These are phyloP conservation scores for Mallotus villosus DNA, from an alignment of 2,797 vertebrate species.

Conservation along the genomic window DNA sequence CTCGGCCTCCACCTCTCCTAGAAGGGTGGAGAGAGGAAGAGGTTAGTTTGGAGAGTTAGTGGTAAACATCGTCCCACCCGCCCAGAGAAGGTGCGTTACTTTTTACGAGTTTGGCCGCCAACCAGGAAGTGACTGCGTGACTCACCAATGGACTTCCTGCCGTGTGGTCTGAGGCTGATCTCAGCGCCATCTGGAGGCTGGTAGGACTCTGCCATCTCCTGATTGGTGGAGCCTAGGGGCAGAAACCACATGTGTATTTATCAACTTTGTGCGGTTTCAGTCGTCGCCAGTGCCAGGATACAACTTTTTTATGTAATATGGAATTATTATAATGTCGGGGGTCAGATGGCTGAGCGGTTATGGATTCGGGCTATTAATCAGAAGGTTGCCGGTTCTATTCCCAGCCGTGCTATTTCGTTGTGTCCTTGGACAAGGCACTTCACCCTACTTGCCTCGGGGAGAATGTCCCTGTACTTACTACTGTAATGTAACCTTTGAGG, in stretches of 20 bases:
- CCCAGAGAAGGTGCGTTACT: neutral
- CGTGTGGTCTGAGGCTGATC: slow-evolving; percentile 66
- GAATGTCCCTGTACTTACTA: too few relatives aligned
- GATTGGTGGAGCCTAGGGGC: slow-evolving; percentile 73
- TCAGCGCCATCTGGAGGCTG: slow-evolving; percentile 67
- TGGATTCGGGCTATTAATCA: too few relatives aligned
- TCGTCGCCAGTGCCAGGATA: neutral
- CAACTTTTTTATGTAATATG: neutral
- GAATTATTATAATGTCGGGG: too few relatives aligned
- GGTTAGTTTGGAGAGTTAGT: too few relatives aligned
- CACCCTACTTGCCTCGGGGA: too few relatives aligned
- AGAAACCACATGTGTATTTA: neutral
- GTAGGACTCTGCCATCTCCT: slow-evolving; percentile 65
- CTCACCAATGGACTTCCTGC: slow-evolving; percentile 76
- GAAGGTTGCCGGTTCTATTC: too few relatives aligned
- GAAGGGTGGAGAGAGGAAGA: slow-evolving; percentile 9
- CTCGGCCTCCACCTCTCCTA: slow-evolving; percentile 93
- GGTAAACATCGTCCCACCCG: too few relatives aligned
- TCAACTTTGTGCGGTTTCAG: too few relatives aligned
- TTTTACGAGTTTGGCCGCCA: neutral
- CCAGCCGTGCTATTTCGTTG: too few relatives aligned
- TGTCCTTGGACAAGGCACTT: too few relatives aligned
- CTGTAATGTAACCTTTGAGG: too few relatives aligned
- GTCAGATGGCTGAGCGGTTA: too few relatives aligned
- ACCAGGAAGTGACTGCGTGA: slow-evolving; percentile 9